Evolutionary conservation across 2,888 invertebrate genomes (phyloP).

Genomic region (Cheilosia vulpina): DNA sequence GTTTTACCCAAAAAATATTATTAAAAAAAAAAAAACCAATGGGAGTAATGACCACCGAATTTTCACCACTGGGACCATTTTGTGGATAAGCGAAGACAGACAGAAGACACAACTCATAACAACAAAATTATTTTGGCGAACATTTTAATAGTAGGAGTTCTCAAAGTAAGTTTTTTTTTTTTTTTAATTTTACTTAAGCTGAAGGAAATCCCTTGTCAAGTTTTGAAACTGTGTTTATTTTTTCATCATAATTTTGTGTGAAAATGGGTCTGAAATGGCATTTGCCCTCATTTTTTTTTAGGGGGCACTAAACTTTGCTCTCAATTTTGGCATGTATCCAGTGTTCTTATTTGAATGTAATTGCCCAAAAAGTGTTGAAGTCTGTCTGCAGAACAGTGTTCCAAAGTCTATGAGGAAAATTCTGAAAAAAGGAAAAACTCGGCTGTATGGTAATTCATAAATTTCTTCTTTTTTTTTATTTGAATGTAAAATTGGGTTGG

Average conservation of each 20-base stretch:
- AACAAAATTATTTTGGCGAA: constrained; percentile 43
- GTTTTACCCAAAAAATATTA: neutral
- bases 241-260: neutral
- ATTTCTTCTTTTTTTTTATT: constrained; percentile 35
- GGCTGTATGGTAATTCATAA: constrained; percentile 54
- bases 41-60: constrained; percentile 73
- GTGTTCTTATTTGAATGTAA: constrained; percentile 1
- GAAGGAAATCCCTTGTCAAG: neutral
- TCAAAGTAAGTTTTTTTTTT: constrained; percentile 50
- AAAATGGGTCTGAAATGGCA: constrained; percentile 42
- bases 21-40: constrained; percentile 39
- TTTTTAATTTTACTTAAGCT: neutral
- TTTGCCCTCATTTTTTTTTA: constrained; percentile 30
- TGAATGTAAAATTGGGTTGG: constrained; percentile 46
- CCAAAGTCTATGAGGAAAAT: neutral
- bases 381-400: neutral
- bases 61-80: constrained; percentile 74
- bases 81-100: constrained; percentile 58
- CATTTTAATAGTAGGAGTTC: constrained; percentile 16
- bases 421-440: neutral
- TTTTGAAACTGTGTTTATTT: neutral
- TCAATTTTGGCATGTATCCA: constrained; percentile 61
- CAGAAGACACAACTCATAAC: constrained; percentile 51
- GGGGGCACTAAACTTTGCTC: constrained; percentile 38
- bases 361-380: neutral